phyloP scores from a whole-genome alignment of 2,113 vertebrate species.

The Ardeotis arabs region DNA sequence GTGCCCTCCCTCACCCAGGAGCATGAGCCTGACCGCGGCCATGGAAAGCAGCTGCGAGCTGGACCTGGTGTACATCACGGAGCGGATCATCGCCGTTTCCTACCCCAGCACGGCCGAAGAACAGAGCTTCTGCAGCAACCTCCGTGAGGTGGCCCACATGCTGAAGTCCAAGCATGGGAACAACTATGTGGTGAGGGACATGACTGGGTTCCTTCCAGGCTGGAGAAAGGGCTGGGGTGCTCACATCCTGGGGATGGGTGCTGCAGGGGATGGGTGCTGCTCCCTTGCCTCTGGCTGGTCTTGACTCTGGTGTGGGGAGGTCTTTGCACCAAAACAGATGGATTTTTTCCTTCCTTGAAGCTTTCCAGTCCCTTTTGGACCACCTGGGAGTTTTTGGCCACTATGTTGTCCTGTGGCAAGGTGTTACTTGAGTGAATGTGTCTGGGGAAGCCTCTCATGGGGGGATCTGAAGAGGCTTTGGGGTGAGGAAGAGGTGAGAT shows the following conservation, averaged over 20 bases:
- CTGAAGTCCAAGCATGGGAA: slow-evolving; percentile 95
- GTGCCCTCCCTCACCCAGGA: background rate
- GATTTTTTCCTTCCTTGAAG: background rate
- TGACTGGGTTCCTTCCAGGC: accelerated
- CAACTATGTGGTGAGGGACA: slow-evolving; percentile 86
- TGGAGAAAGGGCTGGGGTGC: background rate
- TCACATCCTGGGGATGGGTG: background rate
- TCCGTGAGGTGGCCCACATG: slow-evolving; percentile 95
- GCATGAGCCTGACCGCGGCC: slow-evolving; percentile 77
- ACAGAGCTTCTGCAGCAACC: slow-evolving; percentile 88
- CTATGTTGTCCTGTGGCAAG: background rate
- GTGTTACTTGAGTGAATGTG: background rate
- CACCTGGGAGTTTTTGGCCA: background rate
- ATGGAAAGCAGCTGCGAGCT: slow-evolving; percentile 94
- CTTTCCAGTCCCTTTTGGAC: background rate
- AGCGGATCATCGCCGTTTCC: slow-evolving; percentile 89
- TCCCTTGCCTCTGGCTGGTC: background rate
- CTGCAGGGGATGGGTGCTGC: background rate
- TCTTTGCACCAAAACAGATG: background rate
- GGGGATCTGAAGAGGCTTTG: background rate
- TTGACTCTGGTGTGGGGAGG: background rate
- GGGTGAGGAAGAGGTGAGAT: background rate
- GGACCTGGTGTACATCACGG: slow-evolving; percentile 79
- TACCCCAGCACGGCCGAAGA: slow-evolving; percentile 87
- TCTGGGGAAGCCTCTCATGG: background rate